Evolutionary conservation across 2,888 invertebrate genomes (phyloP).

Genomic region (Pherbina coryleti): DNA sequence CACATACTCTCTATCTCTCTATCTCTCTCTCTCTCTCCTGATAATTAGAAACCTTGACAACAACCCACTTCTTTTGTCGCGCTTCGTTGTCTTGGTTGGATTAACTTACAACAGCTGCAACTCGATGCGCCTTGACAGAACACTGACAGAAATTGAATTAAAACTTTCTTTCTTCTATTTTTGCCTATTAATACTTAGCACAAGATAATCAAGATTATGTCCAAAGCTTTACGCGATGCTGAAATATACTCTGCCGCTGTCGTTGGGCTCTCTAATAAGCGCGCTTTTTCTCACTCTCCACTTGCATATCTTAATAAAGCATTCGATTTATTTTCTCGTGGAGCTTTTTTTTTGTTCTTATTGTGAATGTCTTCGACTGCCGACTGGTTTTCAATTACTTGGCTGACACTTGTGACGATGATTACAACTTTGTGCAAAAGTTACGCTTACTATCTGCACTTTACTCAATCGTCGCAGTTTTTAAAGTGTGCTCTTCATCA

Average conservation of each 20-base stretch:
- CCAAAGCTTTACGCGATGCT: neutral
- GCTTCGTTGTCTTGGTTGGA: neutral
- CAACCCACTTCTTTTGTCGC: too few relatives aligned
- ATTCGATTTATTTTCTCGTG: neutral
- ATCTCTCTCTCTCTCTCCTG: too few relatives aligned
- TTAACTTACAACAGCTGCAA: neutral
- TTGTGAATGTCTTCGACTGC: neutral
- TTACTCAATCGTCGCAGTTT: neutral
- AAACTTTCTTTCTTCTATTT: slow-evolving; percentile 29
- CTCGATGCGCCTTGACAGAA: slow-evolving; percentile 29
- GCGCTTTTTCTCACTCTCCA: too few relatives aligned
- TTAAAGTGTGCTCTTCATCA: too few relatives aligned
- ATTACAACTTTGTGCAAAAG: neutral
- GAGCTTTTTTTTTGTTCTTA: neutral
- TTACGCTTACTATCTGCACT: neutral
- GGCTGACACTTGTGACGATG: neutral
- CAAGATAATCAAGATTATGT: slow-evolving; percentile 13
- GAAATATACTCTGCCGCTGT: too few relatives aligned
- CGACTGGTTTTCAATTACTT: too few relatives aligned
- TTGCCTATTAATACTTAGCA: neutral
- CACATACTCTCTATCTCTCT: too few relatives aligned
- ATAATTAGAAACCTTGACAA: too few relatives aligned
- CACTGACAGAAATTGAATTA: slow-evolving; percentile 37
- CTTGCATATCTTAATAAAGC: neutral
- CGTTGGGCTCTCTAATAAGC: too few relatives aligned